These are phyloP conservation scores for Melanotaenia duboulayi DNA, from an alignment of 2,113 vertebrate species.

Conservation along the genomic window DNA sequence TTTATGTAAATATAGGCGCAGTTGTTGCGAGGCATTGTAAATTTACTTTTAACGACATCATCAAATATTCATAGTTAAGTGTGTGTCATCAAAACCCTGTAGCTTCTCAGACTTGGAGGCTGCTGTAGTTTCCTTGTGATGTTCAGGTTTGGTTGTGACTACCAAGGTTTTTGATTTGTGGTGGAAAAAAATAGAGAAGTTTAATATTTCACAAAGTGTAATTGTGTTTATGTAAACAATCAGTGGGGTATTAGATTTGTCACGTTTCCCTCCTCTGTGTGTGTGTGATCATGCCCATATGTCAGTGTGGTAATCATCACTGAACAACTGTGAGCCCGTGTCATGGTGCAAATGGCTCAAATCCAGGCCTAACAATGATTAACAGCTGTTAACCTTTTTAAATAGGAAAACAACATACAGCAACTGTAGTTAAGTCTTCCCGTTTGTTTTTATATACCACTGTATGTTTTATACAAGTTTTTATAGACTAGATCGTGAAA, in stretches of 20 bases:
- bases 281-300: not conserved
- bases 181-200: not conserved
- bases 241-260: constrained; percentile 26
- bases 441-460: not conserved
- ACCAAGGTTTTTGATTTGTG: not conserved
- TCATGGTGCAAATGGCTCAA: constrained; percentile 41
- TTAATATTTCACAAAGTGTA: constrained; percentile 16
- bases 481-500: not conserved
- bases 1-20: too few relatives aligned
- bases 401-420: constrained; percentile 30
- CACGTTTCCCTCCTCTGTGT: constrained; percentile 22
- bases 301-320: constrained; percentile 53
- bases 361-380: constrained; percentile 66
- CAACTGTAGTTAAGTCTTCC: not conserved
- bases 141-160: not conserved
- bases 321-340: constrained; percentile 44
- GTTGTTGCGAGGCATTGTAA: not conserved
- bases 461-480: not conserved
- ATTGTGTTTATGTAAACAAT: constrained; percentile 31
- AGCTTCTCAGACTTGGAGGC: not conserved
- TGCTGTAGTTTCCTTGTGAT: not conserved
- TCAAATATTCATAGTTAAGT: not conserved
- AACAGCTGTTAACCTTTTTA: constrained; percentile 54
- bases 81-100: not conserved
- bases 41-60: not conserved